These are phyloP conservation scores for Macrophya alboannulata DNA, from an alignment of 2,888 invertebrate species.

Conservation along the genomic window DNA sequence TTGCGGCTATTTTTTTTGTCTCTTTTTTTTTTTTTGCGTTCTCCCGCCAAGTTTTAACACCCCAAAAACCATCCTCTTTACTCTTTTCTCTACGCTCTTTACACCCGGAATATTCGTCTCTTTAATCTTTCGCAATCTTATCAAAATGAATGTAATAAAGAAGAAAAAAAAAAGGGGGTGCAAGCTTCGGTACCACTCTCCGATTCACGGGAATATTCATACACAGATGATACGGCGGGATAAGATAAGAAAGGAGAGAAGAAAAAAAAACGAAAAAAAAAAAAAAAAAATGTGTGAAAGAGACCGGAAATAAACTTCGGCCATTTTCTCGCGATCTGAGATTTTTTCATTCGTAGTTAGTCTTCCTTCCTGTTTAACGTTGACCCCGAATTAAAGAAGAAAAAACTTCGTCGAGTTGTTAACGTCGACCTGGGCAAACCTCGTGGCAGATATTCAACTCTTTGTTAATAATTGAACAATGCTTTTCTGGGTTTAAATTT, in stretches of 20 bases:
- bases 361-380: background rate
- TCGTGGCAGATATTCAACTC: background rate
- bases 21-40: background rate
- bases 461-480: background rate
- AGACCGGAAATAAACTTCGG: background rate
- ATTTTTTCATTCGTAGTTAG: background rate
- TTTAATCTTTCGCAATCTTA: background rate
- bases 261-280: background rate
- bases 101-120: background rate
- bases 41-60: background rate
- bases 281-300: background rate
- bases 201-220: background rate
- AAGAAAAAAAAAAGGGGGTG: background rate
- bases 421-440: background rate
- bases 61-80: background rate
- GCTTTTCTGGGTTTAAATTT: slow-evolving; percentile 5
- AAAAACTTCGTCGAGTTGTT: background rate
- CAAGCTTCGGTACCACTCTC: too few species aligned
- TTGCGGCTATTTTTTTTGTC: background rate
- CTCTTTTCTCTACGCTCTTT: background rate
- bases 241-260: background rate
- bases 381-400: background rate
- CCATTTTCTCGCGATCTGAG: background rate
- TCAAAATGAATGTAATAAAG: slow-evolving; percentile 32
- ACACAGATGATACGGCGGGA: background rate